A percentile compares a stretch with the other conserved stretches of the same genome.
Evolutionary conservation across 2,113 vertebrate species (phyloP).

Genomic region (Marmota monax): DNA sequence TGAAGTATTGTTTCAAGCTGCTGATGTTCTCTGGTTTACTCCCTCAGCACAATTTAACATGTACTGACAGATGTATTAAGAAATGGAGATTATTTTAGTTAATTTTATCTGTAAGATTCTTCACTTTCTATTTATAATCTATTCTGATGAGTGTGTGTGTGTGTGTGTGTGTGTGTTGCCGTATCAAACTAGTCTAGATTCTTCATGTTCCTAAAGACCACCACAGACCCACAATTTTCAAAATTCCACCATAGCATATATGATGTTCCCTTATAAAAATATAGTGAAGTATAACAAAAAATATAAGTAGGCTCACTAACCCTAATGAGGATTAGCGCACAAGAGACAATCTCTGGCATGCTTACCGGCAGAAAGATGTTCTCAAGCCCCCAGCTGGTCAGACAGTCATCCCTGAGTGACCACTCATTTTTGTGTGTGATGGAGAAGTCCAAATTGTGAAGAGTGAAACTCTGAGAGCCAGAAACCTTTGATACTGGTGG

Average conservation of each 20-base stretch:
- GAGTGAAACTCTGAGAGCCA: neutral
- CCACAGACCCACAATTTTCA: neutral
- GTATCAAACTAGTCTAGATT: neutral
- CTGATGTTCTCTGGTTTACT: slow-evolving; percentile 26
- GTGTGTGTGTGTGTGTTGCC: neutral
- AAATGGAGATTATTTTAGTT: slow-evolving; percentile 14
- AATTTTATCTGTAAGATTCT: neutral
- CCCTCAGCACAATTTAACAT: neutral
- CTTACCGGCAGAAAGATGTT: neutral
- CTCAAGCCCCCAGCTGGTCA: neutral
- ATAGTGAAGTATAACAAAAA: neutral
- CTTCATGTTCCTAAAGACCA: neutral
- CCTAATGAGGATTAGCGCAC: neutral
- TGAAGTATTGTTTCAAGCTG: neutral
- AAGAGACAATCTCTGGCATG: neutral
- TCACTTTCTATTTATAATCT: slow-evolving; percentile 34
- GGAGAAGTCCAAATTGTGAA: neutral
- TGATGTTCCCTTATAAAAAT: neutral
- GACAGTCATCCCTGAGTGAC: neutral
- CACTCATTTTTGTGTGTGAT: neutral
- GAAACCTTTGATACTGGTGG: neutral
- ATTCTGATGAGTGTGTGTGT: neutral
- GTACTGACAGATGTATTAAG: neutral
- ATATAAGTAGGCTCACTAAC: neutral
- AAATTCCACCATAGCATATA: neutral